Evolutionary conservation across 1,140 invertebrate species (phyloP), one percentile per base, ranked within the genome.

Genomic region (Globodera rostochiensis): DNA sequence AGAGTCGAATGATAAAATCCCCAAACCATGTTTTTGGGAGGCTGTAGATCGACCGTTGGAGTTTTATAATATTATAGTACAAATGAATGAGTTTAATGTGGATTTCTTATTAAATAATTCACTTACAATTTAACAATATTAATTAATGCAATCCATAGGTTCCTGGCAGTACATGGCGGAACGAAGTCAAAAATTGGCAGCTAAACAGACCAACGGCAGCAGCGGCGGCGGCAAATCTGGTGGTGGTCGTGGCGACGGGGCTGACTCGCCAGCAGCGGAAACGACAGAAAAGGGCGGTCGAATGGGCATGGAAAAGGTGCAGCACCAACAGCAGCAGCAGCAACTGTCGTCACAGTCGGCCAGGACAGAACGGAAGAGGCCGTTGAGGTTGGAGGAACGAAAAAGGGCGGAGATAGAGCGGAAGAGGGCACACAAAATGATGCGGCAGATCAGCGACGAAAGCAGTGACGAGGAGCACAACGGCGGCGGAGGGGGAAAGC

Each of bases 351-450:
- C 60, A 45, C 50, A 47, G 67, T 73, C 15, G 13, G 77, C 49
- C 36, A 83, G 45, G 25, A 67, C 49, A 19, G 67, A 77, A 4
- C 74, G 53, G 50, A 83, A 83, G 57, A 82, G 73, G 80, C 80
- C 80, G 36, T 64, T 83, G 82, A 25, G 80, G 36, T 57, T 83
- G 53, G 82, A 83, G n/a, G 82, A 83, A 78, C 64, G 82, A 19
- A 83, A 84, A 46, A 64, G 50, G 74, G 66, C 64, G 57, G 49
- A 81, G 57, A 80, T 85, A 11, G 25, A 82, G 8, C 77, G 80
- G 46, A 86, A 86, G 77, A 84, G 85, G 36, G 45, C 21, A 13
- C 84, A 84, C 64, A 84, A 84, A 45, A 82, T 82, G 71, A 81
- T 85, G 74, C 60, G 80, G 5, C 83, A 84, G 53, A 85, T 84